phyloP scores from a whole-genome alignment of 2,113 vertebrate genomes.

The Machaerirhynchus nigripectus region DNA sequence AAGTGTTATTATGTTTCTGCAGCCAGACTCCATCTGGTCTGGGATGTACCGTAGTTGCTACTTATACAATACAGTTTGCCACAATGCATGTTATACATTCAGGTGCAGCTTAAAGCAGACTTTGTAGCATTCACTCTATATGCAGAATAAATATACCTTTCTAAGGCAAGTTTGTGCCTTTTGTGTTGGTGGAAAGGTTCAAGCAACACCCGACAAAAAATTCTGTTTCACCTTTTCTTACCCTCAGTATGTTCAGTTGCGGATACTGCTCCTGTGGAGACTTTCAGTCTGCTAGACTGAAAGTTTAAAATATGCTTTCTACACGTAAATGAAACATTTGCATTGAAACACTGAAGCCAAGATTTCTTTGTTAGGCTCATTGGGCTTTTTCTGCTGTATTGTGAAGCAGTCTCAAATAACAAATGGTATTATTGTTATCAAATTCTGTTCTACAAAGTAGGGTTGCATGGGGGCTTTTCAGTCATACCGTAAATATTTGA shows the following conservation, averaged over 20 bases:
- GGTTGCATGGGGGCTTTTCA: not conserved
- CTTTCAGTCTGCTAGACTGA: not conserved
- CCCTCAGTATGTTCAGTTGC: not conserved
- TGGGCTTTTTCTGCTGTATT: not conserved
- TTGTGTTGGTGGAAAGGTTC: not conserved
- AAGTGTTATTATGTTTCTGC: not conserved
- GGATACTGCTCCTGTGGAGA: not conserved
- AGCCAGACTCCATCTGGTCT: not conserved
- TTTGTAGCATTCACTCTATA: not conserved
- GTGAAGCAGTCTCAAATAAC: not conserved
- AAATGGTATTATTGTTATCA: not conserved
- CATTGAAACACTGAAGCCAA: not conserved
- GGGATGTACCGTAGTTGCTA: fast-evolving
- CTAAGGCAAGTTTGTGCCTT: not conserved
- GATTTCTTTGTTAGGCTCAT: not conserved
- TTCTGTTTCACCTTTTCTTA: not conserved
- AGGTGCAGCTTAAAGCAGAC: not conserved
- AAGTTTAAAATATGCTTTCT: not conserved
- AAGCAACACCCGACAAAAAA: not conserved
- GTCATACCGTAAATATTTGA: not conserved
- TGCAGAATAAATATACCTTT: not conserved
- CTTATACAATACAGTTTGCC: not conserved
- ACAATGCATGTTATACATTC: not conserved
- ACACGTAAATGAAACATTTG: not conserved
- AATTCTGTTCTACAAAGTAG: not conserved